phyloP scores from a whole-genome alignment of 2,113 vertebrate species.

The Rhombomys opimus region DNA sequence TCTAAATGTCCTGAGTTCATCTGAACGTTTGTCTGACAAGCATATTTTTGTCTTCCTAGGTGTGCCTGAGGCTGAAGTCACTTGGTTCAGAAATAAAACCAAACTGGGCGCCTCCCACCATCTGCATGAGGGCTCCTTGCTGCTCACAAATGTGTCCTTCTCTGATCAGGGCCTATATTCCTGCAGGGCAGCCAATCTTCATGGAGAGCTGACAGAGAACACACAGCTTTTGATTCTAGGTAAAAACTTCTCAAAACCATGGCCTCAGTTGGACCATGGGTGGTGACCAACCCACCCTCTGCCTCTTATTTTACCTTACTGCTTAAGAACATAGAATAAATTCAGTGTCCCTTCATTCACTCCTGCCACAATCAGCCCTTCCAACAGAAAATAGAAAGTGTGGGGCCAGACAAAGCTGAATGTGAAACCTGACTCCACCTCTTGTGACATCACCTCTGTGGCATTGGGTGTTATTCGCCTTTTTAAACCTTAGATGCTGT shows the following conservation, averaged over 20 bases:
- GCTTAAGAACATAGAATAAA: neutral
- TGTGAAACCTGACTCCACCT: neutral
- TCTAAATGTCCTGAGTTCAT: neutral
- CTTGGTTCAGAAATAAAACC: conserved; percentile 88
- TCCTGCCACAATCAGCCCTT: neutral
- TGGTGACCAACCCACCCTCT: neutral
- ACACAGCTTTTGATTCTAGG: conserved; percentile 87
- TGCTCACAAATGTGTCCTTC: conserved; percentile 84
- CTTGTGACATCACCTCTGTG: neutral
- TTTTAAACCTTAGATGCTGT: neutral
- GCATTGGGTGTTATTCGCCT: neutral
- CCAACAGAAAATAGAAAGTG: neutral
- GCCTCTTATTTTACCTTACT: neutral
- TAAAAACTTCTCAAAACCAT: conserved; percentile 68
- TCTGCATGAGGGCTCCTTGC: conserved; percentile 82
- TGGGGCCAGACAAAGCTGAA: neutral
- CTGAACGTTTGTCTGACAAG: neutral
- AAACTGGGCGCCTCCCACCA: conserved; percentile 77
- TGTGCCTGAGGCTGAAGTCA: conserved; percentile 89
- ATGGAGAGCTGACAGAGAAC: conserved; percentile 87
- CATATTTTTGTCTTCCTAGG: conserved; percentile 82
- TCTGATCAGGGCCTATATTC: conserved; percentile 88
- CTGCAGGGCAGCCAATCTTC: conserved; percentile 87
- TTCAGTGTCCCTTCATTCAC: neutral
- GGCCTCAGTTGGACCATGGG: neutral